phyloP scores from a whole-genome alignment of 2,113 vertebrate species.

The Forbesichthys agassizii region DNA sequence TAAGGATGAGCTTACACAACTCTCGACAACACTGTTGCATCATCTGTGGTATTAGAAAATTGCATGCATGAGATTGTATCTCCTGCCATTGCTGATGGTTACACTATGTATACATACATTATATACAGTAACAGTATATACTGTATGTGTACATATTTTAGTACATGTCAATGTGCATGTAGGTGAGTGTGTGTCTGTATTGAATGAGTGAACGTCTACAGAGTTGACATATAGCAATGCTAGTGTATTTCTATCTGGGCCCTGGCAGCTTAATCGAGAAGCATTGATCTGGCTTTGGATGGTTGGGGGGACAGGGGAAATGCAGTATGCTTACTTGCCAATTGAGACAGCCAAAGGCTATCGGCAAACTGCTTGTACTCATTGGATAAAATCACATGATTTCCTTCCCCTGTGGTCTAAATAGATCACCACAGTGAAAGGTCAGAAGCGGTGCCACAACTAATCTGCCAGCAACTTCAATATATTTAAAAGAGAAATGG shows the following conservation, averaged over 20 bases:
- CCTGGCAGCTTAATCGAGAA: conserved; percentile 50
- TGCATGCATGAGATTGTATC: no score
- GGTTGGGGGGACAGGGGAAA: conserved; percentile 8
- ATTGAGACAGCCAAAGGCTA: conserved; percentile 59
- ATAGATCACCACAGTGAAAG: conserved; percentile 55
- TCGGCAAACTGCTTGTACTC: conserved; percentile 68
- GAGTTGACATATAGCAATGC: conserved; percentile 41
- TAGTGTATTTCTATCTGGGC: conserved; percentile 31
- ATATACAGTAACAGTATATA: not conserved
- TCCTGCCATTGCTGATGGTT: no score
- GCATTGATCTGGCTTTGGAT: conserved; percentile 52
- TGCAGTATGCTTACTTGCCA: conserved; percentile 64
- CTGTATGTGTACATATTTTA: not conserved
- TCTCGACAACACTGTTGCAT: no score
- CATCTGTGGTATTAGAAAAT: no score
- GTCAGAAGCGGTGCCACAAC: conserved; percentile 49
- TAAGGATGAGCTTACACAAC: no score
- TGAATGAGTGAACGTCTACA: conserved; percentile 6
- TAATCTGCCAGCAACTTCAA: conserved; percentile 29
- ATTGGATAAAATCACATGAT: conserved; percentile 60
- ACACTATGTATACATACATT: not conserved
- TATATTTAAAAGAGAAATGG: no score
- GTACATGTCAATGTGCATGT: not conserved
- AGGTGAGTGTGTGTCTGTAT: not conserved
- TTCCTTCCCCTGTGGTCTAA: conserved; percentile 45